These are phyloP conservation scores for Thalassophryne amazonica DNA, from an alignment of 2,797 vertebrate genomes.

Conservation along the genomic window DNA sequence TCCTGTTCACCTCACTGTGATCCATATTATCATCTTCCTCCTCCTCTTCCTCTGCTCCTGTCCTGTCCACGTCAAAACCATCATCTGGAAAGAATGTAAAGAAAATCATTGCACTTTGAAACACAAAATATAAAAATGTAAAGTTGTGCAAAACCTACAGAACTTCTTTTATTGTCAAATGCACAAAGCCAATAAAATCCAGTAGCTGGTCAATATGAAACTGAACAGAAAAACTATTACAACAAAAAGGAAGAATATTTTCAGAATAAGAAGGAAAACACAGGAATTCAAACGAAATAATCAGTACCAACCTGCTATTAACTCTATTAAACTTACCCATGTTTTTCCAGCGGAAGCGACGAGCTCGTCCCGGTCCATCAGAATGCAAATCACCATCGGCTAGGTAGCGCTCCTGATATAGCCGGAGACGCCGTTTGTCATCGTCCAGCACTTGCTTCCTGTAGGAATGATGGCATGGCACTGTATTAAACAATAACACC, in stretches of 20 bases:
- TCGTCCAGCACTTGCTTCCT: slow-evolving; percentile 96
- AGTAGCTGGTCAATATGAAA: too few relatives aligned
- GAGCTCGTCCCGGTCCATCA: slow-evolving; percentile 89
- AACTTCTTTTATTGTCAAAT: too few relatives aligned
- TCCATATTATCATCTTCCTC: slow-evolving; percentile 80
- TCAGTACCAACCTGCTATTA: too few relatives aligned
- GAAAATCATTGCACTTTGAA: background rate
- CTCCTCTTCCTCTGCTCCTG: slow-evolving; percentile 76
- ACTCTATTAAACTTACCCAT: slow-evolving; percentile 73
- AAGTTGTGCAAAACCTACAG: too few relatives aligned
- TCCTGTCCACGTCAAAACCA: slow-evolving; percentile 78
- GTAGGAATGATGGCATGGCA: background rate
- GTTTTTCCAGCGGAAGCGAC: slow-evolving; percentile 94
- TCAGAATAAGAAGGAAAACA: too few relatives aligned
- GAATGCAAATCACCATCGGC: slow-evolving; percentile 94
- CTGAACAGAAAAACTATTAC: too few relatives aligned
- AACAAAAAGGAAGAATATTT: too few relatives aligned
- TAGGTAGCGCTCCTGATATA: slow-evolving; percentile 94
- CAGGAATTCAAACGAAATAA: too few relatives aligned
- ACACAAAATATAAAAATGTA: too few relatives aligned
- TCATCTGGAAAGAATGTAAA: slow-evolving; percentile 75
- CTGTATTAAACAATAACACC: too few relatives aligned
- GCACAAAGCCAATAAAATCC: too few relatives aligned
- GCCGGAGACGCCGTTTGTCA: slow-evolving; percentile 88
- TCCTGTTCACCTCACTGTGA: slow-evolving; percentile 84